Conservation (phyloP, 2,113 vertebrate genomes). For the sheep (Ovis aries) region ARS-UI_Ramb_v3.0 NC_056059.1:53572001-53572500, state of each 20-base stretch:
- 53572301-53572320: neutral
- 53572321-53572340: neutral
- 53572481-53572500: neutral
- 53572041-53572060: neutral
- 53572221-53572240: neutral
- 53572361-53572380: neutral
- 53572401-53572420: neutral
- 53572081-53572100: neutral
- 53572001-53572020: neutral
- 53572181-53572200: neutral
- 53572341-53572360: neutral
- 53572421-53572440: neutral
- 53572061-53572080: neutral
- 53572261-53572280: neutral
- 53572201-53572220: neutral
- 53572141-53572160: neutral
- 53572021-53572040: fast-evolving
- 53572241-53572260: neutral
- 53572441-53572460: neutral
- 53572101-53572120: neutral
- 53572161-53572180: neutral
- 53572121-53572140: neutral
- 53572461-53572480: neutral
- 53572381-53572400: neutral
- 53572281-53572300: neutral